Percentiles rank a stretch among this genome's conserved stretches.
phyloP scores from a whole-genome alignment of 2,888 invertebrate species.

The Eulithis prunata region DNA sequence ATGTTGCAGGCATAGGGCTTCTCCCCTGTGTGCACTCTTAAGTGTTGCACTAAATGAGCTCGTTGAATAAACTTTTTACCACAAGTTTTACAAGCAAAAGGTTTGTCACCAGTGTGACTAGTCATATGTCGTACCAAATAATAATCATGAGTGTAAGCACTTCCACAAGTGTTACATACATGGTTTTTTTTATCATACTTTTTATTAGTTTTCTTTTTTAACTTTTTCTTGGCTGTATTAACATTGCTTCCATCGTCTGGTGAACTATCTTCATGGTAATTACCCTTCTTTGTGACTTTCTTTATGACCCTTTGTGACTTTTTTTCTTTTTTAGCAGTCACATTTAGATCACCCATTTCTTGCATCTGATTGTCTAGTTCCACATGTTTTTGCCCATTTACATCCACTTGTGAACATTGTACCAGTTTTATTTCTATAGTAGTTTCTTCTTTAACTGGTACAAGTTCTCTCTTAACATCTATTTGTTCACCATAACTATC shows the following conservation, averaged over 20 bases:
- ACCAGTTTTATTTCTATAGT: background rate
- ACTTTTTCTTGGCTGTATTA: background rate
- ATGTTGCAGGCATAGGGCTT: constrained; percentile 14
- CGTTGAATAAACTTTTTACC: constrained; percentile 22
- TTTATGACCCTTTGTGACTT: background rate
- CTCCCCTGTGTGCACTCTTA: constrained; percentile 27
- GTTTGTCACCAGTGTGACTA: constrained; percentile 27
- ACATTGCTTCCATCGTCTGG: too few species aligned
- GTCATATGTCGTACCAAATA: constrained; percentile 19
- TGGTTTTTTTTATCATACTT: background rate
- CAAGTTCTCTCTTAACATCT: background rate
- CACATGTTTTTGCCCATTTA: background rate
- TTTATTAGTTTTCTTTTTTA: background rate
- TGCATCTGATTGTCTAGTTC: background rate
- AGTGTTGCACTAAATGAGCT: constrained; percentile 24
- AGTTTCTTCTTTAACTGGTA: background rate
- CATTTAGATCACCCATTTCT: background rate
- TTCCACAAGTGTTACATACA: constrained; percentile 14
- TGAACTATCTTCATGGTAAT: too few species aligned
- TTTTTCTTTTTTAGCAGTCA: background rate
- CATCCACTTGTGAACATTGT: background rate
- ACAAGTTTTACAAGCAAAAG: constrained; percentile 20
- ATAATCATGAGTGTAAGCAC: background rate
- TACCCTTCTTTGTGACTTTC: background rate
- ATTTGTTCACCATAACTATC: background rate